phyloP scores from a whole-genome alignment of 1,140 invertebrate genomes.

The Pristionchus pacificus region DNA sequence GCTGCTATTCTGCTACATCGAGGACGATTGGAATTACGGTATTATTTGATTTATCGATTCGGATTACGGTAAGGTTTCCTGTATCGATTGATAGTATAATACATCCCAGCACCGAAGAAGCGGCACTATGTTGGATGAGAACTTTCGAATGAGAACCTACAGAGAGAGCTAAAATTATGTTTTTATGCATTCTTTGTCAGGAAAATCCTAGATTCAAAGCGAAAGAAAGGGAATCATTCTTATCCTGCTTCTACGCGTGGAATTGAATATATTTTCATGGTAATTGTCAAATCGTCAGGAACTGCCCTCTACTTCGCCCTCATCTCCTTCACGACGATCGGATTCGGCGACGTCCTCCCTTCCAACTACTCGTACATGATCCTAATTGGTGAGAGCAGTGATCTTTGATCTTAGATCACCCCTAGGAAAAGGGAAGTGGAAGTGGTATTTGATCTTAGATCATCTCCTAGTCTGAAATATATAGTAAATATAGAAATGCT shows the following conservation, averaged over 20 bases:
- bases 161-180: too few relatives aligned
- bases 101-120: background rate
- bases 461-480: too few relatives aligned
- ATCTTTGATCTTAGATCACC: background rate
- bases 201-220: too few relatives aligned
- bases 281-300: constrained; percentile 9
- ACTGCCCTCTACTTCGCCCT: constrained; percentile 33
- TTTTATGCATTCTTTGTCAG: too few relatives aligned
- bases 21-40: constrained; percentile 1
- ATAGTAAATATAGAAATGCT: too few relatives aligned
- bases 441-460: too few relatives aligned
- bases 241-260: too few relatives aligned
- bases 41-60: constrained; percentile 23
- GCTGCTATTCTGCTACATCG: constrained; percentile 2
- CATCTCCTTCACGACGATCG: constrained; percentile 33
- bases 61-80: background rate
- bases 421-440: too few relatives aligned
- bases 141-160: too few relatives aligned
- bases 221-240: too few relatives aligned
- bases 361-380: constrained; percentile 22
- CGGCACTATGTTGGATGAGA: background rate
- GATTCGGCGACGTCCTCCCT: constrained; percentile 30
- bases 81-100: background rate
- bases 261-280: too few relatives aligned
- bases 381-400: background rate